Evolutionary conservation across 2,797 vertebrate species (phyloP).

Genomic region (Crypturellus tataupa): DNA sequence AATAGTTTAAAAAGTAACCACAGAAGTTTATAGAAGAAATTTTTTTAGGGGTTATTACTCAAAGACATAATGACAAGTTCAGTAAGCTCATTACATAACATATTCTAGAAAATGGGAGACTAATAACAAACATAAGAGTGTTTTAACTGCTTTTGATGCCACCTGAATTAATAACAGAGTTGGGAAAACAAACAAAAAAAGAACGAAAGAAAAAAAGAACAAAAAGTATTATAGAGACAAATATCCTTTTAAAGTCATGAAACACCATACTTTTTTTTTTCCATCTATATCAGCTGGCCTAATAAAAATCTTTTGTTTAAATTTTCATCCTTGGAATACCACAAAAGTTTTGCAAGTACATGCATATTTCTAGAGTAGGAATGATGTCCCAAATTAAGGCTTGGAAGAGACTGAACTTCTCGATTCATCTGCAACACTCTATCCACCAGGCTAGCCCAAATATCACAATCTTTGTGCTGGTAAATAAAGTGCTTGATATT

Average conservation of each 20-base stretch:
- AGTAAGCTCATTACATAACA: fast-evolving
- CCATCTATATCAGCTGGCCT: neutral
- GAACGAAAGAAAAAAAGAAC: neutral
- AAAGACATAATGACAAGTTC: neutral
- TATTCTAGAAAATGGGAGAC: neutral
- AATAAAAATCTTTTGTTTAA: neutral
- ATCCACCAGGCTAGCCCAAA: neutral
- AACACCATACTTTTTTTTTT: neutral
- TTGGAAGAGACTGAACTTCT: neutral
- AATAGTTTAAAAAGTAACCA: neutral
- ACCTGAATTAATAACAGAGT: neutral
- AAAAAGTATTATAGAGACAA: neutral
- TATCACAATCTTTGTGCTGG: neutral
- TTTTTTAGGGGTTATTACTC: neutral
- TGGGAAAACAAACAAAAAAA: neutral
- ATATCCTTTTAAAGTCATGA: neutral
- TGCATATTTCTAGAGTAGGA: neutral
- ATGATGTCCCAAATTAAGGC: neutral
- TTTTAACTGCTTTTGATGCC: neutral
- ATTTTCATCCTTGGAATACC: neutral
- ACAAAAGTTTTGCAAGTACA: neutral
- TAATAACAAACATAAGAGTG: neutral
- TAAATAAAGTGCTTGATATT: neutral
- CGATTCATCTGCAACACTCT: neutral
- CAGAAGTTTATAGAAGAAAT: neutral